Base-by-base conservation (phyloP, 2,113 vertebrate species). In the Ahaetulla prasina region DNA sequence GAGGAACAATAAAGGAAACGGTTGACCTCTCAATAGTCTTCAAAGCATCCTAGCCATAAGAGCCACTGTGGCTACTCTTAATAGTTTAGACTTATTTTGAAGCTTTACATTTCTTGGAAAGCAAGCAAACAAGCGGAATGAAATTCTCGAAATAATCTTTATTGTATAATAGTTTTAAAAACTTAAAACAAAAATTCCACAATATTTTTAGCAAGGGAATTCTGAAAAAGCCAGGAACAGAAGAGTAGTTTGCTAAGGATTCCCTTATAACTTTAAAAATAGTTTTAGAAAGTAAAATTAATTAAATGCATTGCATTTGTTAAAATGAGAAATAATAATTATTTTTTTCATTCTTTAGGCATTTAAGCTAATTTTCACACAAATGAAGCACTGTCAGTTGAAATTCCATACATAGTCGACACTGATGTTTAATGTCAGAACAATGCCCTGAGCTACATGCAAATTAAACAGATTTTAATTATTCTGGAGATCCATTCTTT, bases 271-370 rank as follows among this genome's bases (percentile, higher is more conserved):
- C 96, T 96, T 95, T 96, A 96, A 96, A 97, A 97, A 97, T 97
- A 96, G 96, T 97, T 97, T 96, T 97, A 98, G 98, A 98, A 97
- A 97, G 97, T 98, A 98, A 97, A 97, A 98, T 98, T 98, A 98
- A 98, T 47, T 47, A 47, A 47, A 47, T 98, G 97, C 98, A 98
- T 97, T 98, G 97, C 96, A 97, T 98, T 98, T 98, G 98, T 98
- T 98, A 98, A 98, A 97, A 97, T 97, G 98, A 98, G 98, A 98
- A 98, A 98, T 96, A 97, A 98, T 98, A 98, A 98, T 98, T 98
- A 98, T 98, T 98, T 98, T 98, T 57, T 57, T 98, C 97, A 98
- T 98, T 98, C 97, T 98, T 97, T 96, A 97, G 98, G 97, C 98
- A 97, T 98, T 98, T 98, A 98, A 98, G 98, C 97, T 98, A 98